These are phyloP conservation scores for Drosophila robusta DNA, from an alignment of 2,888 invertebrate species.

Conservation along the genomic window DNA sequence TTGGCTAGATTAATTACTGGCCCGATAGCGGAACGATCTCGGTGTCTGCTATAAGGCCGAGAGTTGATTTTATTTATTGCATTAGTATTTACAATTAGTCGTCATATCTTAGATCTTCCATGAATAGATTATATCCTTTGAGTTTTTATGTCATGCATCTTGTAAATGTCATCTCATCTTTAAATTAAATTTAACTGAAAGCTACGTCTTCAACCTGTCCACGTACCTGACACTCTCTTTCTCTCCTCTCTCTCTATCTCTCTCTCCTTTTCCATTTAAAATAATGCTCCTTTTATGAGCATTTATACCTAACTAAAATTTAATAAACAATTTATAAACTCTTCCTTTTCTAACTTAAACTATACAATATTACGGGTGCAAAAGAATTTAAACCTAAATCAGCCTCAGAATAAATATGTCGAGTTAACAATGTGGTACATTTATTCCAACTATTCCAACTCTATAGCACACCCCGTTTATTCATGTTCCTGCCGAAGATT, in stretches of 20 bases:
- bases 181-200: slow-evolving; percentile 46
- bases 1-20: slow-evolving; percentile 10
- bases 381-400: slow-evolving; percentile 63
- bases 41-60: neutral
- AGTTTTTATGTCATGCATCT: slow-evolving; percentile 28
- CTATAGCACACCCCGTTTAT: neutral
- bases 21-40: slow-evolving; percentile 10
- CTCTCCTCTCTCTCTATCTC: slow-evolving; percentile 26
- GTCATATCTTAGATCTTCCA: slow-evolving; percentile 77
- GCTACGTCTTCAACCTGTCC: slow-evolving; percentile 74
- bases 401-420: slow-evolving; percentile 30
- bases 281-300: neutral
- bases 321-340: neutral
- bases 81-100: slow-evolving; percentile 48
- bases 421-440: neutral
- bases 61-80: slow-evolving; percentile 20
- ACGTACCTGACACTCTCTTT: slow-evolving; percentile 65
- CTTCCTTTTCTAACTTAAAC: slow-evolving; percentile 10
- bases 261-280: slow-evolving; percentile 2
- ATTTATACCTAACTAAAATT: neutral
- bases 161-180: slow-evolving; percentile 53
- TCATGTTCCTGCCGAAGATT: neutral
- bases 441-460: slow-evolving; percentile 7
- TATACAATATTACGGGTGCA: slow-evolving; percentile 63
- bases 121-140: slow-evolving; percentile 41